Evolutionary conservation across 2,888 invertebrate species (phyloP).

Genomic region (Drosophila pseudotakahashii): DNA sequence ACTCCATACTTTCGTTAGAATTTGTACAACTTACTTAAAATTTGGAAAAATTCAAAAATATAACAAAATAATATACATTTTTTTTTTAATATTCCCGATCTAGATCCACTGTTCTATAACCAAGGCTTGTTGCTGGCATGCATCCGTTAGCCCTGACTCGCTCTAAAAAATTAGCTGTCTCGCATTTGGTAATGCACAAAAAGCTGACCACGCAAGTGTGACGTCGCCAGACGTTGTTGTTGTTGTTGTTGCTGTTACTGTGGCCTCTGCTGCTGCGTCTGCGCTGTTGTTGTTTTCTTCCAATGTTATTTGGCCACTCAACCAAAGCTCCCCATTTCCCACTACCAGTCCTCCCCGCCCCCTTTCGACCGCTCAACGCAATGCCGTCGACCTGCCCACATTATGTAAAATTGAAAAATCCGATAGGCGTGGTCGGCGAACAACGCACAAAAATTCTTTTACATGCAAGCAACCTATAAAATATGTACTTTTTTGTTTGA

Average conservation of each 20-base stretch:
- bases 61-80: too few species aligned
- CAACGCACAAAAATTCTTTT: conserved; percentile 54
- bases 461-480: conserved; percentile 43
- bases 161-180: conserved; percentile 1
- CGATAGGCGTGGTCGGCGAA: conserved; percentile 55
- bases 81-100: too few species aligned
- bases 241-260: conserved; percentile 22
- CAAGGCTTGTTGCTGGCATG: conserved; percentile 29
- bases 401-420: conserved; percentile 66
- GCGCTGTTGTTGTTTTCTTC: conserved; percentile 18
- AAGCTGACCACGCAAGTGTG: conserved; percentile 75
- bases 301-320: conserved; percentile 62
- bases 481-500: conserved; percentile 20
- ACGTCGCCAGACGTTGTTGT: conserved; percentile 52
- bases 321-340: conserved; percentile 63
- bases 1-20: too few species aligned
- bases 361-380: conserved; percentile 1
- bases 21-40: too few species aligned
- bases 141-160: neutral
- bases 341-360: conserved; percentile 16
- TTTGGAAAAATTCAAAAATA: too few species aligned
- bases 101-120: conserved; percentile 11
- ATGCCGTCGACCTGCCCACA: conserved; percentile 46
- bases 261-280: conserved; percentile 21
- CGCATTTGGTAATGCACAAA: conserved; percentile 38